A percentile compares a stretch with the other conserved stretches of the same genome.
Conservation (phyloP, 2,113 vertebrate species). For the Chlorodrepanis virens region DNA sequence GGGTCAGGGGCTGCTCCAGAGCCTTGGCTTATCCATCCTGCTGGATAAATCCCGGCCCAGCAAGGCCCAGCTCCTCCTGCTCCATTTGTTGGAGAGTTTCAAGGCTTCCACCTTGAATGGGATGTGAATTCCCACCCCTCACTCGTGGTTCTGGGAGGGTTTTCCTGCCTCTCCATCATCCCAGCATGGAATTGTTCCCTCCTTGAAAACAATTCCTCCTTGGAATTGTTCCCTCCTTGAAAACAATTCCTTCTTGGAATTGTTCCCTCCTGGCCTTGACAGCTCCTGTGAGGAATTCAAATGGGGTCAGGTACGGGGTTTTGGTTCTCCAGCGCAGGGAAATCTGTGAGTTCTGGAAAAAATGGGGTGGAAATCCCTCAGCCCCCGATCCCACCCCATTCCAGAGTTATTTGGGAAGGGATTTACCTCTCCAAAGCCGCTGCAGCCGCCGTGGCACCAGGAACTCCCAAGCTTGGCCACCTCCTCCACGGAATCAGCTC, state of each 20-base stretch:
- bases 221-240: no score
- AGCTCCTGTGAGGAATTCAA: neutral
- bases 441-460: neutral
- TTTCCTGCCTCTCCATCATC: neutral
- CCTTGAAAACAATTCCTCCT: neutral
- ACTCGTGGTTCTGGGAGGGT: neutral
- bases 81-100: rapidly evolving
- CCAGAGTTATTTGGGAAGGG: neutral
- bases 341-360: neutral
- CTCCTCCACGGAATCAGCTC: neutral
- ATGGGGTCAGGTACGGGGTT: neutral
- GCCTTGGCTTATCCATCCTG: rapidly evolving
- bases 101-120: rapidly evolving
- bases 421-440: neutral
- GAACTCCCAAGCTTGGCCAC: neutral
- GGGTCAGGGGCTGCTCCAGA: neutral
- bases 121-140: neutral
- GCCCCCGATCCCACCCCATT: rapidly evolving
- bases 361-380: neutral
- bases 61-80: neutral
- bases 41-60: neutral
- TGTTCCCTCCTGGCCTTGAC: neutral
- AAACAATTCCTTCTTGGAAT: no score
- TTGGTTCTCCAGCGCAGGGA: neutral
- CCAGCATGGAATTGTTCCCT: neutral